Percentiles rank a stretch among this genome's conserved stretches.
Conservation (phyloP, 2,113 vertebrate genomes). For the Pseudorectes ferrugineus region DNA sequence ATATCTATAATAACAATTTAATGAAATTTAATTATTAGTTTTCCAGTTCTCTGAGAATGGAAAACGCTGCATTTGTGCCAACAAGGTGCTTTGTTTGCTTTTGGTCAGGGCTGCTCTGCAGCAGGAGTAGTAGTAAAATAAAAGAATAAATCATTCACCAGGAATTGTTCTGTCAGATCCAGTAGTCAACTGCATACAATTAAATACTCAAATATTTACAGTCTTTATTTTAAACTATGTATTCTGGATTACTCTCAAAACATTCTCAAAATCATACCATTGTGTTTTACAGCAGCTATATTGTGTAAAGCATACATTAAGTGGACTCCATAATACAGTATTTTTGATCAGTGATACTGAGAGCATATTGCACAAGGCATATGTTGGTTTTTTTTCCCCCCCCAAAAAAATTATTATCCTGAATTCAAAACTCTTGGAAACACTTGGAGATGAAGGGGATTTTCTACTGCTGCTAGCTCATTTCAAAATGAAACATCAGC, state of each 20-base stretch:
- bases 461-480: background rate
- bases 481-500: background rate
- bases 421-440: slow-evolving; percentile 30
- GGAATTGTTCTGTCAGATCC: background rate
- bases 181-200: background rate
- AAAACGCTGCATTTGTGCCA: background rate
- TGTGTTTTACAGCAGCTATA: background rate
- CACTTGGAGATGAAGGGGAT: background rate
- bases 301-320: background rate
- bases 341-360: background rate
- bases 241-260: background rate
- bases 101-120: background rate
- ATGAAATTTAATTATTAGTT: background rate
- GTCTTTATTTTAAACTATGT: background rate
- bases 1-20: background rate
- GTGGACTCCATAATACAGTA: background rate
- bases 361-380: background rate
- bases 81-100: background rate
- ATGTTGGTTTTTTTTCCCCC: background rate
- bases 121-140: background rate
- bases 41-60: background rate
- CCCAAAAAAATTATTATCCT: background rate
- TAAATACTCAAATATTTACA: background rate
- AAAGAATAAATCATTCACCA: background rate
- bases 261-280: background rate